A percentile compares a stretch with the other conserved stretches of the same genome.
phyloP scores from a whole-genome alignment of 2,113 vertebrate species.

The Paramisgurnus dabryanus region DNA sequence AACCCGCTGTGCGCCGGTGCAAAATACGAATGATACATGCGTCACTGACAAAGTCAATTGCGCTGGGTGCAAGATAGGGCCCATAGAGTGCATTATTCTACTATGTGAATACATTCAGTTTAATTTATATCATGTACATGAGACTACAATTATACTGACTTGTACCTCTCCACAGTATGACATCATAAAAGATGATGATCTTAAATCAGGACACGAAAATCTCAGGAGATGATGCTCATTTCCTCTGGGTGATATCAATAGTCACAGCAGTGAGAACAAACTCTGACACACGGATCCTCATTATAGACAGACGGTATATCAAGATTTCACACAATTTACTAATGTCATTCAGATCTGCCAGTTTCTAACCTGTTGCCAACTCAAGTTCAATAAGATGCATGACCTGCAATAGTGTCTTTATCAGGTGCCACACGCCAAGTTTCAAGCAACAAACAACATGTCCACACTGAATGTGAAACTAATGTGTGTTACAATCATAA shows the following conservation, averaged over 20 bases:
- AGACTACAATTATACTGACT: conserved; percentile 7
- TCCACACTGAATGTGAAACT: no score
- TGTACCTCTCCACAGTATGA: conserved; percentile 17
- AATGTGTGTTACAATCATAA: no score
- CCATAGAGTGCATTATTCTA: no score
- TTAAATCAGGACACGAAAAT: conserved; percentile 19
- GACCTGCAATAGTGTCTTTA: background rate
- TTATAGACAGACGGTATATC: conserved; percentile 13
- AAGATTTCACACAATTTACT: background rate
- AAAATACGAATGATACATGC: no score
- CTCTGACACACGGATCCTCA: conserved; percentile 26
- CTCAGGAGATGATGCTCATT: conserved; percentile 32
- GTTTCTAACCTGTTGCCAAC: conserved; percentile 2
- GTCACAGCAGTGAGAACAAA: conserved; percentile 26
- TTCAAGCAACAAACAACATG: no score
- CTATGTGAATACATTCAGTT: no score
- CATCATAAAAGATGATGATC: conserved; percentile 27
- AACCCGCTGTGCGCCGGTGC: no score
- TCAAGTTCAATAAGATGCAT: background rate
- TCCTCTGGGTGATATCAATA: conserved; percentile 36
- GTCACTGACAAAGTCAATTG: no score
- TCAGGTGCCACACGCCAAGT: no score
- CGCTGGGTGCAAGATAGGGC: no score
- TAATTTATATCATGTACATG: background rate
- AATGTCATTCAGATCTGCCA: background rate